Evolutionary conservation across 2,888 invertebrate genomes (phyloP).

Genomic region (Metallyticus violacea): DNA sequence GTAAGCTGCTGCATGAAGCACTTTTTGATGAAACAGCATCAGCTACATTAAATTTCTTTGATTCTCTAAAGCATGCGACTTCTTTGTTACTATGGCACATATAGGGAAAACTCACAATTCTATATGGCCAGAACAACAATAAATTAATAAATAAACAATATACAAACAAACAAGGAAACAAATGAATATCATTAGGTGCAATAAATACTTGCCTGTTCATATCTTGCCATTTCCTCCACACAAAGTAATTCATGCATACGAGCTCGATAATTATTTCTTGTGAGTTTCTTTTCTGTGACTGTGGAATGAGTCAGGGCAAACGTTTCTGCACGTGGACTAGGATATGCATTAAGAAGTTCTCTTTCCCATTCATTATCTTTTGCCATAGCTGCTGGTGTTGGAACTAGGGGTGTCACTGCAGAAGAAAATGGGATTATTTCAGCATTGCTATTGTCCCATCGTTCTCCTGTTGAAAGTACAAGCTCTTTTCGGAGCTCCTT

Average conservation of each 20-base stretch:
- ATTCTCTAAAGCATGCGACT: too few relatives aligned
- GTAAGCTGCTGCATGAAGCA: too few relatives aligned
- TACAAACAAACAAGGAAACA: too few relatives aligned
- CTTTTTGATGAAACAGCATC: too few relatives aligned
- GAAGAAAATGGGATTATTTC: slow-evolving; percentile 55
- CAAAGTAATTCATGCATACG: slow-evolving; percentile 73
- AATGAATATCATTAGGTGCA: too few relatives aligned
- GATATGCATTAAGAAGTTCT: slow-evolving; percentile 59
- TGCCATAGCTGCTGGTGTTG: slow-evolving; percentile 45
- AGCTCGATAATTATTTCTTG: slow-evolving; percentile 66
- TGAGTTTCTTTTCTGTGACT: slow-evolving; percentile 59
- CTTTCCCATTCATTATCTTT: slow-evolving; percentile 53
- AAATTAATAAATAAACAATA: too few relatives aligned
- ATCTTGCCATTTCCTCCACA: slow-evolving; percentile 75
- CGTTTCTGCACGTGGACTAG: slow-evolving; percentile 62
- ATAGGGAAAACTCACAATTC: too few relatives aligned
- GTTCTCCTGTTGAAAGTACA: slow-evolving; percentile 57
- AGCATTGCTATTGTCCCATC: slow-evolving; percentile 58
- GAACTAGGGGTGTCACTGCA: slow-evolving; percentile 48
- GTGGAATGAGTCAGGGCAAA: slow-evolving; percentile 67
- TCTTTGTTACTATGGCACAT: too few relatives aligned
- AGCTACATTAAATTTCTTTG: too few relatives aligned
- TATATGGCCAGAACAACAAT: too few relatives aligned
- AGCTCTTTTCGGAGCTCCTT: slow-evolving; percentile 59
- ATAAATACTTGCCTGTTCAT: slow-evolving; percentile 52